phyloP scores from a whole-genome alignment of 2,113 vertebrate species.

The Microcebus tavaratra region DNA sequence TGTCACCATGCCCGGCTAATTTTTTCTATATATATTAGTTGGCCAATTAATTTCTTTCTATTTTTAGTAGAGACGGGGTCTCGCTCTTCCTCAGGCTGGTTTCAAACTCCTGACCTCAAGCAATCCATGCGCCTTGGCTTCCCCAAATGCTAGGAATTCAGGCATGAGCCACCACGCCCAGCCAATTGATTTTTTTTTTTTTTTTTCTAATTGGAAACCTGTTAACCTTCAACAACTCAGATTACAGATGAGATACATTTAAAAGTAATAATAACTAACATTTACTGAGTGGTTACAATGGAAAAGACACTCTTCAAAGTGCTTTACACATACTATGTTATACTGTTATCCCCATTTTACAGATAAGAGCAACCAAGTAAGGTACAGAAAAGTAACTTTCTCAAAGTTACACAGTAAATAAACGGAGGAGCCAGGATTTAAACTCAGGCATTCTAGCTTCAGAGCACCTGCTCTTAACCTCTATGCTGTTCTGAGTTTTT shows the following conservation, averaged over 20 bases:
- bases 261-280: background rate
- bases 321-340: background rate
- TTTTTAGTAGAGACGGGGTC: no score
- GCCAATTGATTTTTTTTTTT: no score
- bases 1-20: no score
- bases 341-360: background rate
- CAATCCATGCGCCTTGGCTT: no score
- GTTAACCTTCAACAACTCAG: background rate
- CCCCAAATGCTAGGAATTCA: no score
- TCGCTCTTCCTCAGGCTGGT: no score
- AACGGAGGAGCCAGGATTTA: background rate
- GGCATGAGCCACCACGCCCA: no score
- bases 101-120: no score
- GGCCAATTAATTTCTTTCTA: no score
- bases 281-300: background rate
- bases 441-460: background rate
- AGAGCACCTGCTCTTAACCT: background rate
- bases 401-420: background rate
- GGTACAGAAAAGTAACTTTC: background rate
- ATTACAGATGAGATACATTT: background rate
- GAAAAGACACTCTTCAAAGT: background rate
- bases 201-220: background rate
- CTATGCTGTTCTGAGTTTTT: background rate
- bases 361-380: background rate
- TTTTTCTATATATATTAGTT: no score